These are phyloP conservation scores for Steatornis caripensis DNA, from an alignment of 2,113 vertebrate genomes.

Conservation along the genomic window DNA sequence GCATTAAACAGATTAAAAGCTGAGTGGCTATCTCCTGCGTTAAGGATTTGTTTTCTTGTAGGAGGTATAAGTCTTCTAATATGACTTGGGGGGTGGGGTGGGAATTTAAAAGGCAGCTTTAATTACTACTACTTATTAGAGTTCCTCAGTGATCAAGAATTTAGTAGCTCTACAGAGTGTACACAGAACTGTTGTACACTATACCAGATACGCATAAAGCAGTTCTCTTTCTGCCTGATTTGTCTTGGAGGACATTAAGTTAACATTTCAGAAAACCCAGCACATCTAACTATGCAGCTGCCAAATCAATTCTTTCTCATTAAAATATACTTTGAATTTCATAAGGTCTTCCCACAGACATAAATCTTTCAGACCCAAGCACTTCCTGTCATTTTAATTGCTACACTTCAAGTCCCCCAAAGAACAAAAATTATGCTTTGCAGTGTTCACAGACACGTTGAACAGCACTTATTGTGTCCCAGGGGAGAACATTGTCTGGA, in stretches of 20 bases:
- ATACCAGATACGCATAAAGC: neutral
- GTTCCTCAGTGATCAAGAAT: neutral
- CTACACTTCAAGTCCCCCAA: neutral
- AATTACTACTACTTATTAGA: neutral
- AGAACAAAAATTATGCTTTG: neutral
- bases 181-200: neutral
- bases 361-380: neutral
- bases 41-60: neutral
- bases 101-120: neutral
- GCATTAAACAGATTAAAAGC: neutral
- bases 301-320: neutral
- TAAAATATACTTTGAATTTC: neutral
- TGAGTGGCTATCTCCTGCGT: neutral
- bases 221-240: neutral
- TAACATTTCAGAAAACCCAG: neutral
- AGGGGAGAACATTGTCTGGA: neutral
- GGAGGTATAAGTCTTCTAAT: neutral
- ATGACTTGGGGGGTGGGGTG: neutral
- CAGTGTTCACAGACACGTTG: neutral
- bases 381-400: slow-evolving; percentile 36
- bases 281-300: neutral
- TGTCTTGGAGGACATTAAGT: neutral
- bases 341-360: neutral
- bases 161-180: neutral
- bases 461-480: neutral